Evolutionary conservation across 2,797 vertebrate species (phyloP), one percentile per base, ranked within the genome.

Genomic region (Okamejei kenojei): DNA sequence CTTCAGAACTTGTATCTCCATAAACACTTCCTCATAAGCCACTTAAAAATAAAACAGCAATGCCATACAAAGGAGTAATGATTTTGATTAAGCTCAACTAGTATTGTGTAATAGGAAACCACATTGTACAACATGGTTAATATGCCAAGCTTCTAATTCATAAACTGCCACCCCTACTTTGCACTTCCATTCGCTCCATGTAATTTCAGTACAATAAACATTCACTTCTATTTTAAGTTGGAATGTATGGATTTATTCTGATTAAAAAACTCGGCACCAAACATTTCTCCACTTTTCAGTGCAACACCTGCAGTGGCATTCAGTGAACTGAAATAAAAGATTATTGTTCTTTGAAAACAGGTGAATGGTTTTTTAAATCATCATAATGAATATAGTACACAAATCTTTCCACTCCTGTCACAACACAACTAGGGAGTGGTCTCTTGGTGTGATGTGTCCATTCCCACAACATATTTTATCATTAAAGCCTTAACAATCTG

Each of bases 131-230:
- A 90, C 19, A 38, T 84, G 17, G 23, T 61, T 35, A 11, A 68
- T 71, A 15, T 90, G 63, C 86, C 61, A 90, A 32, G 6, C 17
- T 90, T 68, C 65, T 68, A 71, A 21, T 90, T 71, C 86, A 68
- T 65, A 90, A 90, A 90, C 86, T 90, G 63, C 61, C 65, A 84
- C 81, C 11, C 26, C n/a, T 63, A 29, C 82, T n/a, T 6, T 86
- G 29, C 54, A 86, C 61, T 86, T 86, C 11, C 26, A 61, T 86
- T 58, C 71, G 65, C 68, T n/a, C 63, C 35, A 73, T 26, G 17
- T 29, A 73, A 35, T 74, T 38, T 73, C n/a, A 13, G 26, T 73
- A 26, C 45, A 73, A 91, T 91, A 35, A 45, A 17, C 73, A 65
- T 91, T 74, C 23, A 71, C 19, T 32, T 21, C 32, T 68, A 29